These are phyloP conservation scores for Mobula birostris DNA, from an alignment of 2,113 vertebrate species.

Conservation along the genomic window DNA sequence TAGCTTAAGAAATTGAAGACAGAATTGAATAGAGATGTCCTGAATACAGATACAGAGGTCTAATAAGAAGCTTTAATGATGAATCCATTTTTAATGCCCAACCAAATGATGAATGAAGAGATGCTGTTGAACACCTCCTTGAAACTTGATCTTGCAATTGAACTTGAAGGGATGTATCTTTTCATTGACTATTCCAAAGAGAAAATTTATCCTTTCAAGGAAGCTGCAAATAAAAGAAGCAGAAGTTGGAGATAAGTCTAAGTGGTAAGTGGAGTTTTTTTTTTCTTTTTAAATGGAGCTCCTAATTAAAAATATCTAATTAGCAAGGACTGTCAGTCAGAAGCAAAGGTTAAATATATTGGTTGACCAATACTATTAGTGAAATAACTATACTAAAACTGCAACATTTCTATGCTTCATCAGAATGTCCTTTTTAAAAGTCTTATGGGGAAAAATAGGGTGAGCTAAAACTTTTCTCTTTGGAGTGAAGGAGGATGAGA, in stretches of 20 bases:
- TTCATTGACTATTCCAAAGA: neutral
- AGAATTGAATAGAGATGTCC: neutral
- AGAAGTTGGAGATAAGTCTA: too few relatives aligned
- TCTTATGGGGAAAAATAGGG: too few relatives aligned
- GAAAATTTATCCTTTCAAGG: too few relatives aligned
- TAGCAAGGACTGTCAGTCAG: neutral
- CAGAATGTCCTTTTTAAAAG: neutral
- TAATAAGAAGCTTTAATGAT: neutral
- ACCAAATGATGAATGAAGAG: neutral
- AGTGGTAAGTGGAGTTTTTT: too few relatives aligned
- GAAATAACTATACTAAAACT: neutral
- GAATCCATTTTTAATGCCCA: neutral
- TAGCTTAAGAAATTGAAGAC: neutral
- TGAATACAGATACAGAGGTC: neutral
- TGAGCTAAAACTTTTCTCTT: too few relatives aligned
- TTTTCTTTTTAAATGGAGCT: too few relatives aligned
- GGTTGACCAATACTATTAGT: neutral
- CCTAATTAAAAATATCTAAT: neutral
- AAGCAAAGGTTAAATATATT: neutral
- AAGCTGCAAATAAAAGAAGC: too few relatives aligned
- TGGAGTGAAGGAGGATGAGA: too few relatives aligned
- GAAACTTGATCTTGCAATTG: neutral
- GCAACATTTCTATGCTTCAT: neutral
- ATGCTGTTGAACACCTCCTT: neutral
- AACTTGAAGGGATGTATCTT: neutral